Base-by-base conservation (phyloP, 2,113 vertebrate species). In the Aegotheles bennettii region DNA sequence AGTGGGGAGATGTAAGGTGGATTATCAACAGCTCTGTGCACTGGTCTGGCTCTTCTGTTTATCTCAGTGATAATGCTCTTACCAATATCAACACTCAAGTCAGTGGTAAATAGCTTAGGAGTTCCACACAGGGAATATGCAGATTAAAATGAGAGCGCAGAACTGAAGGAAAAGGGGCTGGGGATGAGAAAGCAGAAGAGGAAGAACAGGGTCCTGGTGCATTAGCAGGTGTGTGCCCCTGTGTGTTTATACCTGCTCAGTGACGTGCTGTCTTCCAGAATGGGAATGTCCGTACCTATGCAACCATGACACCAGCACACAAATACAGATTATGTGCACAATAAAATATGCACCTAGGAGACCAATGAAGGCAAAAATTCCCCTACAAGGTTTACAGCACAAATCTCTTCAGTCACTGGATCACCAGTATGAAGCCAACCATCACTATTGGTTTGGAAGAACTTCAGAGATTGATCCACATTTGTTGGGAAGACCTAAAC, bases 231-330 rank as follows among this genome's bases (percentile, higher is more conserved):
- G 31, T 4, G 7, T 29, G 29, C n/a, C 48, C 33, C 48, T 78
- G 21, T 50, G 28, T 54, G 47, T 35, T 82, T 82, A 64, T 38
- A 65, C 45, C 31, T 63, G 36, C 48, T 85, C 75, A n/a, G 40
- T 50, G 38, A 68, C n/a, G 47, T 48, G 47, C 36, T 25, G 17
- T 35, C 16, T 83, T 76, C 10, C 42, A 85, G 57, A 63, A 61
- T 6, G 17, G 31, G 4, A 63, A 91, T 81, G n/a, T 50, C 64
- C 75, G 51, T 93, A 78, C 42, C 29, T 69, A 31, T 73, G 93
- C 74, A 94, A 59, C 93, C 90, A 90, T 88, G 96, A 97, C 87
- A 94, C 85, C 94, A 83, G 83, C 68, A 87, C 71, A 77, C 35
- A 78, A 92, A 84, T 20, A 60, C 47, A 81, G 24, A 74, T 84